These are phyloP conservation scores for Kryptopterus vitreolus DNA, from an alignment of 2,797 vertebrate genomes.

Conservation along the genomic window DNA sequence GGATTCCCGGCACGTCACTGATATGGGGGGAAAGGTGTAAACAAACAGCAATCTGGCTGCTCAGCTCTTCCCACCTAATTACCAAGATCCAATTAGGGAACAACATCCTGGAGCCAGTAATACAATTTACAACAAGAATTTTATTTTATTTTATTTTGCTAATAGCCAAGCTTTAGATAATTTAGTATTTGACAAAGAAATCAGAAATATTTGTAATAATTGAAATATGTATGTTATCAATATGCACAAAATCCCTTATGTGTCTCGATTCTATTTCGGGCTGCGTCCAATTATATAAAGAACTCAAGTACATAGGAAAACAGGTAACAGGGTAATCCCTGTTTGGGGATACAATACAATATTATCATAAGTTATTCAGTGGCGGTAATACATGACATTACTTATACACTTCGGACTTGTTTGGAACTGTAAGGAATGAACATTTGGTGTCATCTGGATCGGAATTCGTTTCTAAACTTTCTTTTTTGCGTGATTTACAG, in stretches of 20 bases:
- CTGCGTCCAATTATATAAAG: too few species aligned
- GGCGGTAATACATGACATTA: too few species aligned
- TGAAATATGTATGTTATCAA: not conserved
- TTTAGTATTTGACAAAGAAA: slow-evolving; percentile 30
- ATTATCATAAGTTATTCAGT: too few species aligned
- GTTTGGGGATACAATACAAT: too few species aligned
- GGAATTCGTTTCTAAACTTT: too few species aligned
- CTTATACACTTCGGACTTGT: too few species aligned
- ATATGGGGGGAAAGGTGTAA: slow-evolving; percentile 56
- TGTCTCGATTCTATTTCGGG: not conserved
- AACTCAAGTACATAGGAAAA: too few species aligned
- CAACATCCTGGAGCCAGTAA: slow-evolving; percentile 56
- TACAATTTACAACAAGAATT: slow-evolving; percentile 53
- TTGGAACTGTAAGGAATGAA: too few species aligned
- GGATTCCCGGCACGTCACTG: slow-evolving; percentile 58
- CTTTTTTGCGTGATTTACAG: too few species aligned
- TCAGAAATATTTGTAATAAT: not conserved
- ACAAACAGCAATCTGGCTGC: slow-evolving; percentile 62
- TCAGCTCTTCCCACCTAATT: slow-evolving; percentile 59
- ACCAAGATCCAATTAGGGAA: slow-evolving; percentile 60
- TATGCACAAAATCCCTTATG: not conserved
- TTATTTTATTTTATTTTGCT: slow-evolving; percentile 37
- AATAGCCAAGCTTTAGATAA: slow-evolving; percentile 46
- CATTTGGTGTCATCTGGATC: too few species aligned
- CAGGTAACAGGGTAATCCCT: too few species aligned